These are phyloP conservation scores for Sminthurinus signatus DNA, from an alignment of 1,140 invertebrate species.

Conservation along the genomic window DNA sequence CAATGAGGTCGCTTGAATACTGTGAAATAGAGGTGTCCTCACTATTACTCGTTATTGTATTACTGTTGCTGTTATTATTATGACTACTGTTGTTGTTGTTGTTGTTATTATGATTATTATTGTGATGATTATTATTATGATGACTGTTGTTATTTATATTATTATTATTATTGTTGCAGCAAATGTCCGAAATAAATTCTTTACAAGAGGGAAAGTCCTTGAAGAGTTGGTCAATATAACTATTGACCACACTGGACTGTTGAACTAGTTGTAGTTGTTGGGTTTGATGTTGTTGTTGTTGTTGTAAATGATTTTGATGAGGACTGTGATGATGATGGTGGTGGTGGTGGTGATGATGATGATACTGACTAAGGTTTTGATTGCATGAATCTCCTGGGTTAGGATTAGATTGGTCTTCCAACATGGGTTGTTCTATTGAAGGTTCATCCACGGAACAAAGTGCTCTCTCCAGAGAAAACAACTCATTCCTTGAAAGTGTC, in stretches of 20 bases:
- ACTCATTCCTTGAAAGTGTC: constrained; percentile 74
- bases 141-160: background rate
- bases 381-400: too few relatives aligned
- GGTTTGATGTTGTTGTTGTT: background rate
- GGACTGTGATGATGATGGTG: background rate
- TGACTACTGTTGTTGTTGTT: background rate
- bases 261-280: background rate
- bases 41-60: too few relatives aligned
- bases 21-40: constrained; percentile 22
- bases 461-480: constrained; percentile 75
- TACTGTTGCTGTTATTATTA: constrained; percentile 10
- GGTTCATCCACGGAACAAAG: constrained; percentile 83
- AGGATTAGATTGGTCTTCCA: background rate
- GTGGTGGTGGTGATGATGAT: constrained; percentile 10
- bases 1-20: constrained; percentile 12
- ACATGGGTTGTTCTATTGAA: background rate
- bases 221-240: constrained; percentile 65
- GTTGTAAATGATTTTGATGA: constrained; percentile 42
- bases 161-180: constrained; percentile 16
- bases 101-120: constrained; percentile 8
- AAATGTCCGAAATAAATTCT: constrained; percentile 53
- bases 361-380: constrained; percentile 39
- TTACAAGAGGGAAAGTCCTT: constrained; percentile 61
- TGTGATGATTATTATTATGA: constrained; percentile 11
- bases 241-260: background rate